Evolutionary conservation across 2,888 invertebrate species (phyloP).

Genomic region (Eupeodes latifasciatus): DNA sequence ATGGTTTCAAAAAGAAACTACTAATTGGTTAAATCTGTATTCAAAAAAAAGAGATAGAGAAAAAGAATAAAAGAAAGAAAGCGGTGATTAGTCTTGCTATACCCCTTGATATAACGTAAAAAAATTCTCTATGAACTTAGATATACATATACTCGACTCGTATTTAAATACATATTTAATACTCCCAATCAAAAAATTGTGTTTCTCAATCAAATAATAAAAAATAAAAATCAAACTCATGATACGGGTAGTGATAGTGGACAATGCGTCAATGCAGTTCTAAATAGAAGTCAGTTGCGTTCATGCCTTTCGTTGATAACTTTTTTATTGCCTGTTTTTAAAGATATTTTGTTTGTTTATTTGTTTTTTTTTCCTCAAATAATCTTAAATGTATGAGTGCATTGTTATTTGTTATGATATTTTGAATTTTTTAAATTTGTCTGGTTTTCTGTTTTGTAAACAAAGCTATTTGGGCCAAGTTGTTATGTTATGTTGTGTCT

Average conservation of each 20-base stretch:
- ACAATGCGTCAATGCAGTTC: conserved; percentile 15
- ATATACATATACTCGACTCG: too few relatives aligned
- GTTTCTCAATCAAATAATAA: not conserved
- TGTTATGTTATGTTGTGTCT: conserved; percentile 31
- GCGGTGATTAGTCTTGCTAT: not conserved
- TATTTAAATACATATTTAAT: too few relatives aligned
- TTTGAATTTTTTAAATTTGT: conserved; percentile 58
- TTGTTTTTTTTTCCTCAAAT: conserved; percentile 29
- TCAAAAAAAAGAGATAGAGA: too few relatives aligned
- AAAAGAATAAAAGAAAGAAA: too few relatives aligned
- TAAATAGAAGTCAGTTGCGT: not conserved
- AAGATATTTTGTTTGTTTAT: conserved; percentile 47
- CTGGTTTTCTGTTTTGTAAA: conserved; percentile 65
- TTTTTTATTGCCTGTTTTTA: conserved; percentile 49
- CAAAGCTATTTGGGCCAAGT: conserved; percentile 69
- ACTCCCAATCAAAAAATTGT: not conserved
- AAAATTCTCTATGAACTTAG: too few relatives aligned
- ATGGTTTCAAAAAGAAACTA: too few relatives aligned
- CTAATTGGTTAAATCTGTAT: too few relatives aligned
- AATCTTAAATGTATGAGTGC: not conserved
- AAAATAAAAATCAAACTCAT: not conserved
- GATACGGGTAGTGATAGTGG: conserved; percentile 9
- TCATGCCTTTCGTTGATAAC: conserved; percentile 16
- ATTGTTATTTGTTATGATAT: conserved; percentile 14
- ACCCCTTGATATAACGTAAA: not conserved